Base-by-base conservation (phyloP, 2,797 vertebrate species). In the Aphelocoma californica region DNA sequence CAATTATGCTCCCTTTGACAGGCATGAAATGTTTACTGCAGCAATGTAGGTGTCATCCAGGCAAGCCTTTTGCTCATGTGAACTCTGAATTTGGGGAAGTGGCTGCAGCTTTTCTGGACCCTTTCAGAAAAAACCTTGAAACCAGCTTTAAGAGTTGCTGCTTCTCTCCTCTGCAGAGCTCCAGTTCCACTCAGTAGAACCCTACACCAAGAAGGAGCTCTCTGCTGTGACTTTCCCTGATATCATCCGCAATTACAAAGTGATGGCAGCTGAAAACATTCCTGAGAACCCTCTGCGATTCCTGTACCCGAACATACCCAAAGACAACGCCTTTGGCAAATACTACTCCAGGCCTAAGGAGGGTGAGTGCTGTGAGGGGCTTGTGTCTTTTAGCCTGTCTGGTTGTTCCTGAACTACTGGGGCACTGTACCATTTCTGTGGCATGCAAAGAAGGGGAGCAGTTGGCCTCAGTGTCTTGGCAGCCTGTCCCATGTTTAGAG, bases 241-340 rank as follows among this genome's bases (percentile, higher is more conserved):
- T 96, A 99, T 99, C 96, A 99, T 99, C 94, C 98, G 99, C 53
- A 99, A 98, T 88, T 99, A 99, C 97, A 99, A 99, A 96, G 99
- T 99, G 91, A 99, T 99, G 99, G 99, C 99, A 0, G 99, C 98
- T 0, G 99, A 99, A 53, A 99, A 99, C 94, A 99, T 99, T 85
- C 99, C 99, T 0, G 99, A 99, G 90, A 99, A 99, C 93, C 99
- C 99, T 1, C 98, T 99, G 75, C 98, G 98, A 51, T 99, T 98
- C 96, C 98, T 99, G 38, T 99, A 98, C 97, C 99, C 99, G 3
- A 58, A 98, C 75, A 98, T 98, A 51, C 98, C 98, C 60, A 99
- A 99, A 92, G 99, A 99, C 94, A 98, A 98, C 3, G 99, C 99
- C 40, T 99, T 99, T 54, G 98, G 98, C 80, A 99, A 99, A 73